Percentiles rank a stretch among this genome's conserved stretches.
Evolutionary conservation across 1,140 invertebrate genomes (phyloP).

Genomic region (Macrocentrus cingulum): DNA sequence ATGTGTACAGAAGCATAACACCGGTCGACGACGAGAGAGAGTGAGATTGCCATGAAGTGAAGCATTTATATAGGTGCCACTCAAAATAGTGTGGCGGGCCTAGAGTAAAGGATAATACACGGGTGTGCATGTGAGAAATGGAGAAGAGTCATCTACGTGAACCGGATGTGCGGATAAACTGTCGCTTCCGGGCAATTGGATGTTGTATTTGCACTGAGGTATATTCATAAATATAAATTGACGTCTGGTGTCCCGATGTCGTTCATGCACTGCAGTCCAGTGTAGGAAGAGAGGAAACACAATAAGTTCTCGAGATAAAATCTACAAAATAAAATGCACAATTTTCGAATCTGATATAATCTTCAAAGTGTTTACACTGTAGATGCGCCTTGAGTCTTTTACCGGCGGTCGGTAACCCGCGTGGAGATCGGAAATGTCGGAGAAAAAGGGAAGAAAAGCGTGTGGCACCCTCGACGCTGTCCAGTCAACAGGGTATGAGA

Average conservation of each 20-base stretch:
- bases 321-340: no score
- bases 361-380: no score
- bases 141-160: background rate
- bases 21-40: background rate
- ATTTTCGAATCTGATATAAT: no score
- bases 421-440: no score
- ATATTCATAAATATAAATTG: slow-evolving; percentile 11
- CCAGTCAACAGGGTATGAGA: no score
- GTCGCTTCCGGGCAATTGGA: slow-evolving; percentile 1
- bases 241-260: background rate
- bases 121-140: background rate
- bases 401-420: no score
- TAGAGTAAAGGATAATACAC: background rate
- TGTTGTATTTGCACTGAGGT: background rate
- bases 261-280: background rate
- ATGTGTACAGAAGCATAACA: background rate
- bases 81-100: no score
- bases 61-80: background rate
- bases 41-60: background rate
- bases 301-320: no score
- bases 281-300: background rate
- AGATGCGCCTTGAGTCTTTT: no score
- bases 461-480: no score
- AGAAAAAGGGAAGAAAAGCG: no score
- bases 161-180: slow-evolving; percentile 6